Percentiles rank a stretch among this genome's conserved stretches.
These are phyloP conservation scores for Agrypnus murinus DNA, from an alignment of 2,888 invertebrate species.

Conservation along the genomic window DNA sequence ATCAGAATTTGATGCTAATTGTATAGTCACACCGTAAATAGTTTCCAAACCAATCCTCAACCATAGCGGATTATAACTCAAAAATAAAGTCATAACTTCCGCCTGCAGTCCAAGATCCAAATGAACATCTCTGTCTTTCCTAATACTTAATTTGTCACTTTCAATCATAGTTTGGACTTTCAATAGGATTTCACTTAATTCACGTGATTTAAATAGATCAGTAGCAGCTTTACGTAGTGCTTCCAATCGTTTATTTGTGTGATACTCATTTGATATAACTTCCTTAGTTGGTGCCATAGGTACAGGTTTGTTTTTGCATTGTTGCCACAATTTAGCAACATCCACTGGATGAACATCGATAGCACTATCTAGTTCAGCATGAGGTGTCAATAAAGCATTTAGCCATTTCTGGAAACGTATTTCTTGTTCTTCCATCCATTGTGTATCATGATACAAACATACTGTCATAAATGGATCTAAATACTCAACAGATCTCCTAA, in stretches of 20 bases:
- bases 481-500: constrained; percentile 23
- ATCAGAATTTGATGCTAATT: constrained; percentile 85
- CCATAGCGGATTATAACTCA: constrained; percentile 94
- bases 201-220: constrained; percentile 59
- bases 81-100: constrained; percentile 81
- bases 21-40: constrained; percentile 84
- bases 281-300: constrained; percentile 82
- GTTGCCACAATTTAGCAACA: constrained; percentile 84
- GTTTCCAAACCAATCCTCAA: constrained; percentile 91
- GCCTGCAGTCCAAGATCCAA: constrained; percentile 89
- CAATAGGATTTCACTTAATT: constrained; percentile 76
- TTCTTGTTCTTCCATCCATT: constrained; percentile 81
- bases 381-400: constrained; percentile 84
- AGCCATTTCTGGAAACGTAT: constrained; percentile 85
- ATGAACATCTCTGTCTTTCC: constrained; percentile 87
- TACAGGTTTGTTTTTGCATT: constrained; percentile 79
- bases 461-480: constrained; percentile 80
- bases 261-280: constrained; percentile 79
- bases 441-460: constrained; percentile 80
- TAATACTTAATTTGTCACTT: constrained; percentile 81
- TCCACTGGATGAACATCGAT: constrained; percentile 78
- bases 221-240: constrained; percentile 78
- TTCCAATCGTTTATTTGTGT: constrained; percentile 79
- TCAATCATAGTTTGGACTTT: constrained; percentile 84
- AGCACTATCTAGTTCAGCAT: constrained; percentile 81